These are phyloP conservation scores for Protobothrops mucrosquamatus DNA, from an alignment of 2,113 vertebrate genomes.

Conservation along the genomic window DNA sequence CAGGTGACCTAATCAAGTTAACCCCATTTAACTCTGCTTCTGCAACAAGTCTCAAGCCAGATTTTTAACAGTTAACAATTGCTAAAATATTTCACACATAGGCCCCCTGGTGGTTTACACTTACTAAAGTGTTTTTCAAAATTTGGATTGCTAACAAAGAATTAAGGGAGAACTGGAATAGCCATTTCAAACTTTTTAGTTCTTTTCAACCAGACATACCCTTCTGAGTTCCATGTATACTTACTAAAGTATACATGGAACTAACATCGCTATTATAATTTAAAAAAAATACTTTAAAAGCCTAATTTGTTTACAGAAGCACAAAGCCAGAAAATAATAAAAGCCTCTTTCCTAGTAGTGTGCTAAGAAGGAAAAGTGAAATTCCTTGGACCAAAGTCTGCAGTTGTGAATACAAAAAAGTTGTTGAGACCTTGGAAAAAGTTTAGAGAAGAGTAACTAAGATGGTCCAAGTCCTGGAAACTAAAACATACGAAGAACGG, in stretches of 20 bases:
- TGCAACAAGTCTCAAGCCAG: background rate
- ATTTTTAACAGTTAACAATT: background rate
- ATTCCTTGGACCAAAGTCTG: background rate
- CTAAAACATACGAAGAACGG: too few species aligned
- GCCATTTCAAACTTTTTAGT: too few species aligned
- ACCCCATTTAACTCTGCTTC: background rate
- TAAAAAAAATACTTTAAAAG: background rate
- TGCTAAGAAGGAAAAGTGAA: background rate
- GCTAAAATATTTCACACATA: background rate
- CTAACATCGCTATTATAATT: background rate
- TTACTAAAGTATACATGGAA: background rate
- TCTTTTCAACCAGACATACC: too few species aligned
- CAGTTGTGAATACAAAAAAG: background rate
- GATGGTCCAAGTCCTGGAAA: too few species aligned
- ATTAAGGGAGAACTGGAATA: too few species aligned
- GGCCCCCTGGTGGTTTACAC: background rate
- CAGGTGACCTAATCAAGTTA: background rate
- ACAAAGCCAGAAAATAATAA: background rate
- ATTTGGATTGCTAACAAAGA: too few species aligned
- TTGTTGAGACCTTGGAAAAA: too few species aligned
- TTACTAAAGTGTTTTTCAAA: background rate
- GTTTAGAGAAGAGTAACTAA: too few species aligned
- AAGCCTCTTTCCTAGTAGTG: too few species aligned
- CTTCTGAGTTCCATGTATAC: background rate
- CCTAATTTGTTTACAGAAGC: background rate